Evolutionary conservation across 2,888 invertebrate species (phyloP).

Genomic region (Lasioglossum morio): DNA sequence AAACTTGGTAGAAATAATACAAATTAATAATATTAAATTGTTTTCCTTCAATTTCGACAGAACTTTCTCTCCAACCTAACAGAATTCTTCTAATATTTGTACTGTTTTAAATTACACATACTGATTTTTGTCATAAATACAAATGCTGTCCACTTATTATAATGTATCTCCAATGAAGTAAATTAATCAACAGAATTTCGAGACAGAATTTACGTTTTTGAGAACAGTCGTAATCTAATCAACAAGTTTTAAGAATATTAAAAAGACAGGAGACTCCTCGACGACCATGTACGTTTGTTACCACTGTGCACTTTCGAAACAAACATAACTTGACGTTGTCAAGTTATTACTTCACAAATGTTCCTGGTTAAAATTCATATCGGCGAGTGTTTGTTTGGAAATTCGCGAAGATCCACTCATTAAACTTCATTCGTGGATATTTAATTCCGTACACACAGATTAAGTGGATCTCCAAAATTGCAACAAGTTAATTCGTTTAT

Average conservation of each 20-base stretch:
- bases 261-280: background rate
- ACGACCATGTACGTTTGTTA: background rate
- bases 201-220: background rate
- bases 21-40: no score
- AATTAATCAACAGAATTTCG: no score
- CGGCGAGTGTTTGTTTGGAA: background rate
- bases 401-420: background rate
- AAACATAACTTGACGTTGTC: background rate
- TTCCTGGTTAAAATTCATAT: background rate
- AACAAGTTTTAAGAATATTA: background rate
- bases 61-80: no score
- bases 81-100: no score
- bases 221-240: background rate
- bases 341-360: background rate
- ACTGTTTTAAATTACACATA: no score
- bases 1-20: no score
- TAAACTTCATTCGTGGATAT: background rate
- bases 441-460: background rate
- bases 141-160: no score
- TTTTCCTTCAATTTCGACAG: no score
- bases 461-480: background rate
- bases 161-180: no score
- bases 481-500: slow-evolving; percentile 2
- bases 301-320: background rate
- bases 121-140: no score